Evolutionary conservation across 2,888 invertebrate species (phyloP), one percentile per base, ranked within the genome.

Genomic region (Schrankia costaestrigalis): DNA sequence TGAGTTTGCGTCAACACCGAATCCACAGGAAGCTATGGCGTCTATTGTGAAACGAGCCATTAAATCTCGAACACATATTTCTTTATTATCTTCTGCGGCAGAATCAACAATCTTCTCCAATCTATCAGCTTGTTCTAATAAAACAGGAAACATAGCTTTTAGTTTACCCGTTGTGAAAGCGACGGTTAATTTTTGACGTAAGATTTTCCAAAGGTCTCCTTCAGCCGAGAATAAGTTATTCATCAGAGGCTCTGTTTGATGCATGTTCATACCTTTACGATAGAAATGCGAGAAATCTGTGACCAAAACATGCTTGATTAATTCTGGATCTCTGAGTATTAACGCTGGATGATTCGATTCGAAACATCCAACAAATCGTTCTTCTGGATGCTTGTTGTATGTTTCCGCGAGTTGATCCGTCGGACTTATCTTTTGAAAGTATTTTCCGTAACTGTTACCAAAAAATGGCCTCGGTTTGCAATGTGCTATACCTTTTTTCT

Each of bases 21-120:
- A 73, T 2, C 66, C 71, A 31, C 60, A 61, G 0, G 66, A 57
- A 2, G 64, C 66, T 2, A 71, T 69, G 9, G 66, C 61, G 25
- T 73, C 73, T 0, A 60, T 71, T 0, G 70, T 68, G 24, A 62
- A 73, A 5, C 70, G 40, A 0, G 68, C 63, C 58, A 71, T 64
- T 0, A 71, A 36, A 10, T 71, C 68, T 3, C 63, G 43, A 0
- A 63, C 55, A 23, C 71, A 65, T 1, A 58, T 1, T 41, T 25
- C 14, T 35, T 27, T 3, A 23, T 44, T 37, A 0, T 32, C 25
- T 11, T 43, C 32, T 0, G 30, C 15, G 10, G 17, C 26, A 1
- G 30, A 12, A 4, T 8, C 1, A 22, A 31, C 30, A 2, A 35
- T 50, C 2, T 19, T 35, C 6, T 57, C 46, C 7, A 71, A 29